Conservation (phyloP, 2,113 vertebrate genomes). For the Sula dactylatra region DNA sequence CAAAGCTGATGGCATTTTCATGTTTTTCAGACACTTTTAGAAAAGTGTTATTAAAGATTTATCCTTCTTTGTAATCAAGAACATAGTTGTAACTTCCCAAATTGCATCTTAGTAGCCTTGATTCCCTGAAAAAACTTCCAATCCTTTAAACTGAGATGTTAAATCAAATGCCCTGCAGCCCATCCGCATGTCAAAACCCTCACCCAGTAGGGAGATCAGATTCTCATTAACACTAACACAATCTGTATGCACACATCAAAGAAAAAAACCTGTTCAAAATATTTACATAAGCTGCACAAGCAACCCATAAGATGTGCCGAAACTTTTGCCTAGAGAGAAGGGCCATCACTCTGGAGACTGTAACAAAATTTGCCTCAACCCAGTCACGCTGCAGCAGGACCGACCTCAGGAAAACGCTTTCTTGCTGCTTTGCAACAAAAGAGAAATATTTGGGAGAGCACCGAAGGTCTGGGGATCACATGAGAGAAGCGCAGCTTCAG, state of each 20-base stretch:
- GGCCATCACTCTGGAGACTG: neutral
- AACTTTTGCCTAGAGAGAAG: neutral
- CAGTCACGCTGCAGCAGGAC: accelerated
- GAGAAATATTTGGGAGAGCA: neutral
- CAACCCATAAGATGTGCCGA: neutral
- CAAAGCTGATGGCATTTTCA: neutral
- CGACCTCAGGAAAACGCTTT: neutral
- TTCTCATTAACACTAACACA: neutral
- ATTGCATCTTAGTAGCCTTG: neutral
- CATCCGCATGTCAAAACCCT: neutral
- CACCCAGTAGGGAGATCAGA: neutral
- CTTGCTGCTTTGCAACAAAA: neutral
- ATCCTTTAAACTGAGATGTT: neutral
- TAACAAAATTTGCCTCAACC: neutral
- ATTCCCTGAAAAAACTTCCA: neutral
- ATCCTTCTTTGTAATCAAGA: neutral
- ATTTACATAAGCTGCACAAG: neutral
- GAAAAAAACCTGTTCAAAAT: neutral
- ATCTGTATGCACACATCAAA: neutral
- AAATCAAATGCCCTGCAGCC: neutral
- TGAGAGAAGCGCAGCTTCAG: neutral
- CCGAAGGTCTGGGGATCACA: neutral
- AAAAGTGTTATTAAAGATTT: neutral
- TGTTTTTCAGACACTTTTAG: neutral
- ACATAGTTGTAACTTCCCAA: neutral